These are phyloP conservation scores for Anguilla pacifica DNA, from an alignment of 2,797 vertebrate genomes.

Conservation along the genomic window DNA sequence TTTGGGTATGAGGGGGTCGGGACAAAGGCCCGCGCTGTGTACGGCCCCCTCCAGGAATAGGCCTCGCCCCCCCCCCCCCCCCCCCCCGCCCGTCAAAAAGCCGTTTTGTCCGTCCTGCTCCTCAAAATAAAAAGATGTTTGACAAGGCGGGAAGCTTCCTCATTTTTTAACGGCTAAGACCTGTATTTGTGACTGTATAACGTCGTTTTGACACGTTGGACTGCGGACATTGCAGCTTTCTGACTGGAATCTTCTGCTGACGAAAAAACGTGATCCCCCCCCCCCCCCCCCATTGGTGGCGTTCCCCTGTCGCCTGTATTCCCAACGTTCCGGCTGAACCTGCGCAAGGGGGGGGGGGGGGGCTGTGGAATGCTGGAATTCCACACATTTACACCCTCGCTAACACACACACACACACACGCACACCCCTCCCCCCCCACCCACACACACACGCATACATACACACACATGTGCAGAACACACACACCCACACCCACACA, in stretches of 20 bases:
- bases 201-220: background rate
- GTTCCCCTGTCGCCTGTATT: background rate
- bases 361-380: background rate
- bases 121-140: background rate
- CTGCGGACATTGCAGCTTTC: background rate
- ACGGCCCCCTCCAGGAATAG: background rate
- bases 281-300: background rate
- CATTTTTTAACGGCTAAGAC: background rate
- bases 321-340: background rate
- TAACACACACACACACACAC: no score
- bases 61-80: background rate
- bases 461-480: no score
- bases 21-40: background rate
- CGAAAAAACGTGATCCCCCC: background rate
- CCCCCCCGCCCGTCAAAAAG: background rate
- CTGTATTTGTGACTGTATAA: background rate
- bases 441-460: no score
- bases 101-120: no score
- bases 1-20: background rate
- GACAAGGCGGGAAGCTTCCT: background rate
- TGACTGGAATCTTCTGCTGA: background rate
- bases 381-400: no score
- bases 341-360: background rate
- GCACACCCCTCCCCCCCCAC: no score
- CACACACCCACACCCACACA: background rate